phyloP scores from a whole-genome alignment of 2,113 vertebrate species.

The Nerophis lumbriciformis region DNA sequence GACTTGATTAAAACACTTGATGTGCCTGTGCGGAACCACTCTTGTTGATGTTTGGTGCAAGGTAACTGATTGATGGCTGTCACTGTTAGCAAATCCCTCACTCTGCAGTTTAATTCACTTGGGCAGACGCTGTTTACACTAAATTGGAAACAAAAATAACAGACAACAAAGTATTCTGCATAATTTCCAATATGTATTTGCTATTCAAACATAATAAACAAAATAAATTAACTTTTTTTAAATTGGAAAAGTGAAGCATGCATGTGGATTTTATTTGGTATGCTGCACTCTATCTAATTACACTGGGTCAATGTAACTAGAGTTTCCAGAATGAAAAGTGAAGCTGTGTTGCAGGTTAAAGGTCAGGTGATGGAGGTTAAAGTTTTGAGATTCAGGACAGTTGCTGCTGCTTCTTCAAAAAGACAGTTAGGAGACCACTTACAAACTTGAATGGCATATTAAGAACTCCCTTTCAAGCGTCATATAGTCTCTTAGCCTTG shows the following conservation, averaged over 20 bases:
- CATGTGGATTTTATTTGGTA: too few species aligned
- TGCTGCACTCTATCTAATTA: too few species aligned
- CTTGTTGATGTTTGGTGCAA: too few species aligned
- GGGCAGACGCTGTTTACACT: background rate
- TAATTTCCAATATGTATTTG: background rate
- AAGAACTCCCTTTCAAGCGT: background rate
- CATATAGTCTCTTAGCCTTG: background rate
- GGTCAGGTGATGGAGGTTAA: background rate
- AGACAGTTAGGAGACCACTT: background rate
- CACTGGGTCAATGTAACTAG: conserved; percentile 21
- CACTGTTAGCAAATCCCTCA: background rate
- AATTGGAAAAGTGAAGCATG: background rate
- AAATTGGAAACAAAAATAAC: background rate
- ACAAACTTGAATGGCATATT: background rate
- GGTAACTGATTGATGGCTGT: conserved; percentile 1
- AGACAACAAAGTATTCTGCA: too few species aligned
- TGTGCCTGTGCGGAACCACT: background rate
- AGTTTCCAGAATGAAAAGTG: background rate
- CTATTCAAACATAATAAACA: background rate
- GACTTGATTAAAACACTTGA: background rate
- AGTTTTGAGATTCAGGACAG: conserved; percentile 1
- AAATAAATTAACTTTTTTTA: background rate
- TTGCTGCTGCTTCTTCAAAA: conserved; percentile 19
- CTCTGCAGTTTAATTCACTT: conserved; percentile 8
- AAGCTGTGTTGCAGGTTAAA: background rate